Conservation (phyloP, 2,113 vertebrate species). For the Macrotis lagotis region DNA sequence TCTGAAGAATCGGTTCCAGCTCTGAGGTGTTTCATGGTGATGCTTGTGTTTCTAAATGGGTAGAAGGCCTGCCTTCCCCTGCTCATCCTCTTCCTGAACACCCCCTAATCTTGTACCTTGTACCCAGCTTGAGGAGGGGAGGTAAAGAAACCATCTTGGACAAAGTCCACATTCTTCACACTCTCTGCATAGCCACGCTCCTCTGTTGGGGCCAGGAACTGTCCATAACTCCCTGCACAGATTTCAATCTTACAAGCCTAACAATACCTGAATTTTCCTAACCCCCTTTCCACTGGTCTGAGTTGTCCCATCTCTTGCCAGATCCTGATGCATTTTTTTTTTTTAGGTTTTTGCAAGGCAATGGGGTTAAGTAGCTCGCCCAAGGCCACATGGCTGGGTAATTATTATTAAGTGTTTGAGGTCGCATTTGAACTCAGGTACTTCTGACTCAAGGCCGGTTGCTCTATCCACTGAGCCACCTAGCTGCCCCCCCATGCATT, state of each 20-base stretch:
- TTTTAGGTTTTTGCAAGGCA: no score
- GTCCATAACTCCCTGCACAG: background rate
- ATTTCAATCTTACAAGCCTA: background rate
- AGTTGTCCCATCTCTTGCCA: background rate
- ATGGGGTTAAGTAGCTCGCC: no score
- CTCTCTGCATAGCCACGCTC: background rate
- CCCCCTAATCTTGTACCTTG: background rate
- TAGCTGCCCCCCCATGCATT: no score
- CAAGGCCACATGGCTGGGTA: no score
- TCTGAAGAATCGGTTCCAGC: background rate
- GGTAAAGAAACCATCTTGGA: background rate
- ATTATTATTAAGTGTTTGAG: no score
- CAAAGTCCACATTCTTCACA: background rate
- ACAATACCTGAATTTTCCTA: background rate
- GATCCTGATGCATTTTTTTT: background rate
- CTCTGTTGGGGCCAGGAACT: background rate
- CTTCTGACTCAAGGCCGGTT: no score
- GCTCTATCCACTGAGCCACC: no score
- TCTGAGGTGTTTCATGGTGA: background rate
- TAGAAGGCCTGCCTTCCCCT: background rate
- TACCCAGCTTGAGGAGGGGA: background rate
- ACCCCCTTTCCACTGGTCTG: no score
- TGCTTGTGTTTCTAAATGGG: background rate
- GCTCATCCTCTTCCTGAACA: background rate
- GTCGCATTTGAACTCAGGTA: no score